phyloP scores from a whole-genome alignment of 2,113 vertebrate genomes.

The Albula goreensis region DNA sequence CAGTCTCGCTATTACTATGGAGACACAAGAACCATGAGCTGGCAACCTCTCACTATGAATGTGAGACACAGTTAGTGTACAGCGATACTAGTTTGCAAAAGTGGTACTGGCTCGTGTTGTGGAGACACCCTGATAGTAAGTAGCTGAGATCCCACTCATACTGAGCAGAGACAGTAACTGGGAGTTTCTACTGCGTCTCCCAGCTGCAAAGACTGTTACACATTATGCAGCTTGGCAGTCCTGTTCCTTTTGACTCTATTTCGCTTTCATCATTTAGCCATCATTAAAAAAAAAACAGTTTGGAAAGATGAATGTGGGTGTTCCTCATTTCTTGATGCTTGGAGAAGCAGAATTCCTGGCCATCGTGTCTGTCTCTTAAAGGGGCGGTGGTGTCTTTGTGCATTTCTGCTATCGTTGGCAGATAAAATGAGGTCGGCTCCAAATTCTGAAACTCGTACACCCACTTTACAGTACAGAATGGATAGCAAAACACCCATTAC shows the following conservation, averaged over 20 bases:
- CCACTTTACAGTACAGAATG: not conserved
- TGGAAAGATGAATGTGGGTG: not conserved
- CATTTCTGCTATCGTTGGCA: not conserved
- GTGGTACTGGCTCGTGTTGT: no score
- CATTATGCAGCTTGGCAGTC: not conserved
- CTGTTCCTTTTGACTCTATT: not conserved
- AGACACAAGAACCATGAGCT: not conserved
- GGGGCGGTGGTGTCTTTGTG: not conserved
- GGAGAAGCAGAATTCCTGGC: not conserved
- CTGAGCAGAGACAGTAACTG: not conserved
- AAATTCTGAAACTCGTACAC: not conserved
- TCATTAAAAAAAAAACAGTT: not conserved
- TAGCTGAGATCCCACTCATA: not conserved
- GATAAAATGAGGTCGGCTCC: not conserved
- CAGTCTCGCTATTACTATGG: not conserved
- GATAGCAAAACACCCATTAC: not conserved
- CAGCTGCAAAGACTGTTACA: not conserved
- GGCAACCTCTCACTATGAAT: no score
- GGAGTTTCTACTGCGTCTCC: not conserved
- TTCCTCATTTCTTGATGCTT: not conserved
- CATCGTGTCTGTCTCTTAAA: not conserved
- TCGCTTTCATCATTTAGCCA: not conserved
- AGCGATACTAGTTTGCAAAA: no score
- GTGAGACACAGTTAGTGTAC: no score
- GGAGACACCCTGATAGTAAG: not conserved